Percentiles rank a stretch among this genome's conserved stretches.
Conservation (phyloP, 2,888 invertebrate species). For the Eueremaeus valkanovi region DNA sequence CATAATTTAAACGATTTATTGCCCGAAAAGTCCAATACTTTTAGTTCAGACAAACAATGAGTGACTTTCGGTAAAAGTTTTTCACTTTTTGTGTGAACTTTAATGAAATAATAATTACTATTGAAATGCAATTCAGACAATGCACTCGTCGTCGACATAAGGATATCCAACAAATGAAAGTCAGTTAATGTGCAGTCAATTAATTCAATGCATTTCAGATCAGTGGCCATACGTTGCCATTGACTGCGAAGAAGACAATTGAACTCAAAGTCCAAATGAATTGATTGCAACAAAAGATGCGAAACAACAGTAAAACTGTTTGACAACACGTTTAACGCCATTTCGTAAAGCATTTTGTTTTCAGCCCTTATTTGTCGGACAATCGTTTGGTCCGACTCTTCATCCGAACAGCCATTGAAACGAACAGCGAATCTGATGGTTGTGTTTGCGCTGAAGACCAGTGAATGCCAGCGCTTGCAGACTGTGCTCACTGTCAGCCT, state of each 20-base stretch:
- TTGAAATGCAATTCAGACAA: conserved; percentile 24
- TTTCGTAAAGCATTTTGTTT: conserved; percentile 2
- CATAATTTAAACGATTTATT: conserved; percentile 16
- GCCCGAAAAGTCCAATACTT: conserved; percentile 6
- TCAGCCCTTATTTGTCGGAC: not conserved
- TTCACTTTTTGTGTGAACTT: not conserved
- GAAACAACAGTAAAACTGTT: not conserved
- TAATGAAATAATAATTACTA: conserved; percentile 16
- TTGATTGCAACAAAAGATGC: not conserved
- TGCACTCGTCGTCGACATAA: not conserved
- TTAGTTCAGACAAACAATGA: not conserved
- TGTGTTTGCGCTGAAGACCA: not conserved
- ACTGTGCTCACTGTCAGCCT: not conserved
- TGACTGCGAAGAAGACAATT: not conserved
- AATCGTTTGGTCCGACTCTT: not conserved
- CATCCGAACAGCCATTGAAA: not conserved
- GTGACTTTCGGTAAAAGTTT: not conserved
- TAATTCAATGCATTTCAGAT: not conserved
- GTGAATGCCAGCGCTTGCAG: conserved; percentile 3
- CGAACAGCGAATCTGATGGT: not conserved
- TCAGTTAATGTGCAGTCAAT: conserved; percentile 29
- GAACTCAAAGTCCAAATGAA: not conserved
- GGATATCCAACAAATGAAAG: not conserved
- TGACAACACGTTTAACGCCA: not conserved
- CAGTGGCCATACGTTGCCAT: conserved; percentile 1